Evolutionary conservation across 2,888 invertebrate species (phyloP).

Genomic region (Caenorhabditis panamensis): DNA sequence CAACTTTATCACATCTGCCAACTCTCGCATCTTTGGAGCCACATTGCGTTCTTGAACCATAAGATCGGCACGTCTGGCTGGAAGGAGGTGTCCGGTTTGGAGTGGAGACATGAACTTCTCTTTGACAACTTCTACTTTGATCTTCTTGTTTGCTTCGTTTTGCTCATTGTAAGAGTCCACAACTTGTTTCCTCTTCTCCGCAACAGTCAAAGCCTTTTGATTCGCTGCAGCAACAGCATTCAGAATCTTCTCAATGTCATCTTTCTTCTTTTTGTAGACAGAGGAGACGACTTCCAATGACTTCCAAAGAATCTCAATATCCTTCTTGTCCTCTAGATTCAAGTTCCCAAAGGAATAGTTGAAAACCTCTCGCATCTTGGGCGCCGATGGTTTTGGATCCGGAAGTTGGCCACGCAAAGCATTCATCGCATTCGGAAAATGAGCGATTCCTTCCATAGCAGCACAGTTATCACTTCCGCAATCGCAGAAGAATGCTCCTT

Average conservation of each 20-base stretch:
- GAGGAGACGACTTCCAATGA: constrained; percentile 1
- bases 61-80: constrained; percentile 10
- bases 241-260: constrained; percentile 32
- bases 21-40: constrained; percentile 9
- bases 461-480: constrained; percentile 87
- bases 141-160: constrained; percentile 1
- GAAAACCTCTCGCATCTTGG: constrained; percentile 12
- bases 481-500: constrained; percentile 99
- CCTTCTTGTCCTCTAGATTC: not conserved
- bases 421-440: constrained; percentile 45
- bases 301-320: not conserved
- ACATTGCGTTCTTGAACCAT: constrained; percentile 8
- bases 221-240: constrained; percentile 41
- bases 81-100: constrained; percentile 37
- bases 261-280: constrained; percentile 8
- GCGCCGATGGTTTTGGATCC: not conserved
- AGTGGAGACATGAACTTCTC: constrained; percentile 37
- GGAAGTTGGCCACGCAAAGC: constrained; percentile 58
- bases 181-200: constrained; percentile 37
- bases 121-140: constrained; percentile 15
- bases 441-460: constrained; percentile 37
- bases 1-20: constrained; percentile 40
- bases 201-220: constrained; percentile 46
- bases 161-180: constrained; percentile 28
- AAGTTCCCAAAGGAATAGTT: constrained; percentile 12